Percentiles rank a stretch among this genome's conserved stretches.
phyloP scores from a whole-genome alignment of 2,888 invertebrate genomes.

The Pseudococcus longispinus region DNA sequence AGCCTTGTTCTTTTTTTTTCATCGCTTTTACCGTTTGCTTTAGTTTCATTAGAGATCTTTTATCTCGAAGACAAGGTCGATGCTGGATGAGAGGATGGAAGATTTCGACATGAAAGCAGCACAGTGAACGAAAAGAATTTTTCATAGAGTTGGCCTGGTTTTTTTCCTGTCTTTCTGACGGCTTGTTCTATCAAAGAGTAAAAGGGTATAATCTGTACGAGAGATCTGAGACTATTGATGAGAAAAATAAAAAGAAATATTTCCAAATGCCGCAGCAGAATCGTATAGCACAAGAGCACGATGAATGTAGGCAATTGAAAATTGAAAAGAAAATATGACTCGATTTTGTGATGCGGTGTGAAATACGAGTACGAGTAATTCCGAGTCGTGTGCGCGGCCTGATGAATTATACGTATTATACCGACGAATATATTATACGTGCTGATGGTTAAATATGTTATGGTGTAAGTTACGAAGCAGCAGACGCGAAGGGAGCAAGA shows the following conservation, averaged over 20 bases:
- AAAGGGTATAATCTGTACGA: not conserved
- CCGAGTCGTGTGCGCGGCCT: not conserved
- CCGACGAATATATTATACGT: not conserved
- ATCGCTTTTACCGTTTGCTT: not conserved
- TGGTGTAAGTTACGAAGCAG: not conserved
- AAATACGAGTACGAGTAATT: not conserved
- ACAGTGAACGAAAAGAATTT: not conserved
- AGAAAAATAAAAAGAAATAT: not conserved
- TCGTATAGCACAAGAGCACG: not conserved
- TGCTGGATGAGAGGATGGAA: not conserved
- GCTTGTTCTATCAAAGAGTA: not conserved
- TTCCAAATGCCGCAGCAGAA: not conserved
- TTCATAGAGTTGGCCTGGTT: not conserved
- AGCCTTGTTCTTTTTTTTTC: not conserved
- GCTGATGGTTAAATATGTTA: not conserved
- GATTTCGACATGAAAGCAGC: not conserved
- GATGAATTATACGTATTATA: conserved; percentile 7
- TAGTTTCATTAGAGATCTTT: conserved; percentile 6
- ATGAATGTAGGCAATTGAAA: conserved; percentile 11
- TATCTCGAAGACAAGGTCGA: not conserved
- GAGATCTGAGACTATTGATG: not conserved
- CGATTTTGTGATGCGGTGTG: not conserved
- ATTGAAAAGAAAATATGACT: conserved; percentile 11
- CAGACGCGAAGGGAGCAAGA: not conserved
- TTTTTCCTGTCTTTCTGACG: not conserved